Evolutionary conservation across 2,888 invertebrate genomes (phyloP).

Genomic region (Erannis defoliaria): DNA sequence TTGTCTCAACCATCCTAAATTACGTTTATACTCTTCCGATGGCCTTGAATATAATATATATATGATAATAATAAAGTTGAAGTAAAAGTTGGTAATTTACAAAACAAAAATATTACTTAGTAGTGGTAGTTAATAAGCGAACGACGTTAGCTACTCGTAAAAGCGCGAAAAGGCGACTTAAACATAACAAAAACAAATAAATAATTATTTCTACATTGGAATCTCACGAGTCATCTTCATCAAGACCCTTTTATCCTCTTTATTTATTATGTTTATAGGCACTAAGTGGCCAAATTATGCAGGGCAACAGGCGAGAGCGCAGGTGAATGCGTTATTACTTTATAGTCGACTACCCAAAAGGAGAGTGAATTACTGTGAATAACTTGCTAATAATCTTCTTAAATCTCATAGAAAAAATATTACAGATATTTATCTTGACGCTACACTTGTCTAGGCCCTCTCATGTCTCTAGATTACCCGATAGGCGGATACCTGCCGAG

Average conservation of each 20-base stretch:
- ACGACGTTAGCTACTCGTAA: too few species aligned
- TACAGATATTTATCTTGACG: background rate
- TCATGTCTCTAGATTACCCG: slow-evolving; percentile 6
- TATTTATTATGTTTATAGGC: slow-evolving; percentile 22
- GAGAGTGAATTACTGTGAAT: too few species aligned
- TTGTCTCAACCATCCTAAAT: too few species aligned
- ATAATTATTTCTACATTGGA: background rate
- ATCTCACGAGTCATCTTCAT: background rate
- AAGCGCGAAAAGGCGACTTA: too few species aligned
- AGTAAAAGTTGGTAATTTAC: too few species aligned
- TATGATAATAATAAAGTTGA: too few species aligned
- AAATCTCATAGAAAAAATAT: background rate
- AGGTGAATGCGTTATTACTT: slow-evolving; percentile 12
- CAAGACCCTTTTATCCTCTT: background rate
- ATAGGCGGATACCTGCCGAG: background rate
- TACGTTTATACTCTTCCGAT: too few species aligned
- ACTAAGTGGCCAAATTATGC: slow-evolving; percentile 26
- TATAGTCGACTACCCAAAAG: too few species aligned
- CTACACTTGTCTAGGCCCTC: slow-evolving; percentile 2
- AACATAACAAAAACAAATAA: background rate
- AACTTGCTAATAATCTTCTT: too few species aligned
- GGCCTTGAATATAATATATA: too few species aligned
- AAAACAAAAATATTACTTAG: too few species aligned
- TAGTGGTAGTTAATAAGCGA: too few species aligned
- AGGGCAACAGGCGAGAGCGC: slow-evolving; percentile 3